phyloP scores from a whole-genome alignment of 2,888 invertebrate genomes.

The Temnothorax rugatulus region DNA sequence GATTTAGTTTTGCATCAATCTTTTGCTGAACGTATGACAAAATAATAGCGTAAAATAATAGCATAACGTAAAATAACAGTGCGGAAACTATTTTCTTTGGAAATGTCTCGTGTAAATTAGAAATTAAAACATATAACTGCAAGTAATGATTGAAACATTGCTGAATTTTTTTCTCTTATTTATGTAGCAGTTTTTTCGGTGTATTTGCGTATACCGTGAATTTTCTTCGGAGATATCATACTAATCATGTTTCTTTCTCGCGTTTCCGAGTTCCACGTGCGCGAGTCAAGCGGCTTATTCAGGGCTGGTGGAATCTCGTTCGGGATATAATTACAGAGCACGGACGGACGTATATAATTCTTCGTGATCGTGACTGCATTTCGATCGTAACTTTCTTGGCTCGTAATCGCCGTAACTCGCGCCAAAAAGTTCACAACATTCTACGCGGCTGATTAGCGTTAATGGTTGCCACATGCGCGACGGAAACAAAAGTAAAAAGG shows the following conservation, averaged over 20 bases:
- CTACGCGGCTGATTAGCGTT: constrained; percentile 63
- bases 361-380: constrained; percentile 63
- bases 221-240: constrained; percentile 30
- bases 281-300: constrained; percentile 62
- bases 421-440: constrained; percentile 61
- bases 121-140: neutral
- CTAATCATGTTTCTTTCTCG: neutral
- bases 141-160: too few relatives aligned
- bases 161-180: neutral
- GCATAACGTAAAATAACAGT: neutral
- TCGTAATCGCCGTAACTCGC: constrained; percentile 51
- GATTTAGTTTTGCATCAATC: neutral
- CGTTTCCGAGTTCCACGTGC: constrained; percentile 13
- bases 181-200: neutral
- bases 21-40: neutral
- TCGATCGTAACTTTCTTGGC: constrained; percentile 59
- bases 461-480: constrained; percentile 36
- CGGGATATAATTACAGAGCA: constrained; percentile 67
- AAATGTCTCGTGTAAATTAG: neutral
- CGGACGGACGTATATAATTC: constrained; percentile 61
- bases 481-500: constrained; percentile 46
- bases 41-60: neutral
- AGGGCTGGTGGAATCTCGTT: constrained; percentile 62
- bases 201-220: neutral
- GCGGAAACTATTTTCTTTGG: neutral